Percentiles rank a stretch among this genome's conserved stretches.
Conservation (phyloP, 2,888 invertebrate genomes). For the Steinernema hermaphroditum region DNA sequence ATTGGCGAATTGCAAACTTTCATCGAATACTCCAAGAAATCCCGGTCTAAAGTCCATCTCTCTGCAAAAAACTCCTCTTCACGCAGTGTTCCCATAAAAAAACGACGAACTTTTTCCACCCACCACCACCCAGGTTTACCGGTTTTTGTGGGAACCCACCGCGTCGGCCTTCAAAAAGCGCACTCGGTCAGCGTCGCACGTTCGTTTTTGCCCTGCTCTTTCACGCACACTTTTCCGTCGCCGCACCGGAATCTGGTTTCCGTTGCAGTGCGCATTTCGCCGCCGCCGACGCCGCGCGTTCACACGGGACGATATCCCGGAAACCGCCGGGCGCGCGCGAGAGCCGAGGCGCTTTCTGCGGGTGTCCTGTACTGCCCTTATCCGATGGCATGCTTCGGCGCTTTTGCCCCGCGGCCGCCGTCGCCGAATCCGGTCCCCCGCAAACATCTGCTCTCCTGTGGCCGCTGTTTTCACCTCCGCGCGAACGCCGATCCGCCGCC, state of each 20-base stretch:
- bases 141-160: slow-evolving; percentile 16
- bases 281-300: background rate
- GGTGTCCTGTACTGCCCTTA: slow-evolving; percentile 29
- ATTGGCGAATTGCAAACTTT: no score
- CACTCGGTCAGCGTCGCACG: background rate
- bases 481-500: background rate
- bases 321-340: background rate
- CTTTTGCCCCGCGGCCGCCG: slow-evolving; percentile 12
- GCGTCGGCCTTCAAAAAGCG: background rate
- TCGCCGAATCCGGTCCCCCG: slow-evolving; percentile 3
- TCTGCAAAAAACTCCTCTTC: no score
- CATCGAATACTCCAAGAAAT: no score
- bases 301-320: background rate
- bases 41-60: no score
- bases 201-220: background rate
- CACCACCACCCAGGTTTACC: background rate
- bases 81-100: background rate
- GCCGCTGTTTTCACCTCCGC: slow-evolving; percentile 7
- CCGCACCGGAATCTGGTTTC: slow-evolving; percentile 8
- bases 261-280: slow-evolving; percentile 23
- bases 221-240: slow-evolving; percentile 2
- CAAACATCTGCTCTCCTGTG: no score
- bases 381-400: slow-evolving; percentile 29
- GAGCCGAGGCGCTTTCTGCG: background rate
- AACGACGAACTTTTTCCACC: background rate